These are phyloP conservation scores for Semicossyphus pulcher DNA, from an alignment of 2,113 vertebrate genomes.

Conservation along the genomic window DNA sequence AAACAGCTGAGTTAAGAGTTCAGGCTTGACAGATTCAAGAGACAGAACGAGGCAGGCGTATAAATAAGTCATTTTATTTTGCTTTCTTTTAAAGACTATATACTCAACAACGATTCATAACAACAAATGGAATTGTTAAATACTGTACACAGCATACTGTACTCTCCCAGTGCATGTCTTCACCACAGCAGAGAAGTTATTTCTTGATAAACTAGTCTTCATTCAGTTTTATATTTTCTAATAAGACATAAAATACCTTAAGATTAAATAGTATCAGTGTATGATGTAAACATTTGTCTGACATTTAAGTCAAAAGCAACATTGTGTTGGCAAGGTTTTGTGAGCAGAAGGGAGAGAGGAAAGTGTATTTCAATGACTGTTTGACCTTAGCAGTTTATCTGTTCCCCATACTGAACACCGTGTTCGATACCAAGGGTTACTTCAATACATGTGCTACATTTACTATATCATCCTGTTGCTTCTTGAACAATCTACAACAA, in stretches of 20 bases:
- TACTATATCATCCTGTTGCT: constrained; percentile 69
- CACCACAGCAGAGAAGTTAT: constrained; percentile 87
- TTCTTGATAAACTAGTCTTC: constrained; percentile 79
- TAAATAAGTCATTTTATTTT: constrained; percentile 99
- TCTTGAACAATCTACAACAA: constrained; percentile 77
- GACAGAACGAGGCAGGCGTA: constrained; percentile 77
- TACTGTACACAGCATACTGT: constrained; percentile 92
- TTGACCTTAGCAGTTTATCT: constrained; percentile 75
- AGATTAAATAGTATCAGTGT: constrained; percentile 92
- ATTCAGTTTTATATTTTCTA: constrained; percentile 71
- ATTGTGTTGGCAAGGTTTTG: constrained; percentile 67
- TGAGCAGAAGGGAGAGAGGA: constrained; percentile 59
- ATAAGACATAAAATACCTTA: constrained; percentile 88
- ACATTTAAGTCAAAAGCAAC: constrained; percentile 77
- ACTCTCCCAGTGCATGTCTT: constrained; percentile 94
- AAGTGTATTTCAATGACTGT: constrained; percentile 71
- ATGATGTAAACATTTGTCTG: constrained; percentile 91
- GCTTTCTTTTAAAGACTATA: constrained; percentile 86
- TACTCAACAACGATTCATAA: constrained; percentile 89
- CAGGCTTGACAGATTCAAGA: constrained; percentile 62
- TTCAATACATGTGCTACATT: constrained; percentile 82
- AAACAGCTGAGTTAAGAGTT: constrained; percentile 78
- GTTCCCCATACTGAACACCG: constrained; percentile 65
- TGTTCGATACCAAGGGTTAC: constrained; percentile 70
- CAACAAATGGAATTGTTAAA: constrained; percentile 92